Evolutionary conservation across 2,113 vertebrate species (phyloP), one percentile per base, ranked within the genome.

Genomic region (Tachysurus vachellii): DNA sequence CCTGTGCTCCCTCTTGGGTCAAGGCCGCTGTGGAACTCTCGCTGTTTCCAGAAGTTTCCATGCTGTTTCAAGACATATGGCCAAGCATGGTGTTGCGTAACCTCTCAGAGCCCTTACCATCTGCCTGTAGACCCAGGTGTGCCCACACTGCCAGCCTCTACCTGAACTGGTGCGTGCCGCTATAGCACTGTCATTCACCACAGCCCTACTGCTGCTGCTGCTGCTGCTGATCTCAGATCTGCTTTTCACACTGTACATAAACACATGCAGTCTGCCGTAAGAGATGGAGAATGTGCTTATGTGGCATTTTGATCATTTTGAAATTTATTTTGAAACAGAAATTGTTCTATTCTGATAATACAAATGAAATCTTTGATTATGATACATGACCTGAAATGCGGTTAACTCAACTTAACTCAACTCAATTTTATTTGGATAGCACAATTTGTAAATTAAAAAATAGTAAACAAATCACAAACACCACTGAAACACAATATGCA

Each of bases 61-160:
- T 92, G 92, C 90, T 91, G 92, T 93, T 92, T 89, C 91, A 92
- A 93, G 95, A 94, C 95, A 96, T 95, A 95, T 94, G 94, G 94
- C 93, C 90, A 85, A 91, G 92, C 91, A 94, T 88, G 88, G 93
- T 92, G 93, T 95, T 94, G 94, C 50, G 86, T 93, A 94, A 95
- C 94, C 95, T 88, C 92, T 91, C 93, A 89, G 90, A 92, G 93
- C 93, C 94, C 93, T 92, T 89, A 90, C 94, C 94, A 94, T 96
- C 94, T 95, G 94, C 92, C 93, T 88, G 89, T 82, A 93, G 92
- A 92, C 94, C 93, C 95, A 95, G 93, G 94, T 94, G 94, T 94
- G 93, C 75, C 19, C 88, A 88, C 90, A 87, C 90, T 92, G 92
- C 92, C 94, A 95, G 93, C 87, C 89, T 91, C 92, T 88, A 57